Conservation (phyloP, 2,113 vertebrate species). For the Scolopax mira region DNA sequence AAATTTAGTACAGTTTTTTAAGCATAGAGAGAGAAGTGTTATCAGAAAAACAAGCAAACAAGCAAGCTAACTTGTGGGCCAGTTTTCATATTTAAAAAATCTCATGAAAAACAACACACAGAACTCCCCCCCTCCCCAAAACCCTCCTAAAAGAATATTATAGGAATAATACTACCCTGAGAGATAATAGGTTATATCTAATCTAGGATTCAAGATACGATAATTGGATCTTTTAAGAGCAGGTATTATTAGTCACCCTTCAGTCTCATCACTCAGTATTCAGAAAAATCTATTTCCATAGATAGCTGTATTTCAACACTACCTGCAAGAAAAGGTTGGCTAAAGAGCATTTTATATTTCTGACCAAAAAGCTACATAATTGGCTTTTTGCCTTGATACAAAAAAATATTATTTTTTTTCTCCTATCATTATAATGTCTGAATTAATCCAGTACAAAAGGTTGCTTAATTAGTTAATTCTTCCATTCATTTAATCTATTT, state of each 20-base stretch:
- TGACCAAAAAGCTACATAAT: background rate
- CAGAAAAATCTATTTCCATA: background rate
- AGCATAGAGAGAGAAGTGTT: background rate
- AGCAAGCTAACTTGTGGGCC: background rate
- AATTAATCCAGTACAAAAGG: background rate
- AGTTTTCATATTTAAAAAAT: background rate
- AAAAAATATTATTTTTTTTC: background rate
- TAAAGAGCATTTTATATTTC: background rate
- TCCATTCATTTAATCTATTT: background rate
- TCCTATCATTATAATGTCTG: background rate
- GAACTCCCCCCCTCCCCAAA: rapidly evolving
- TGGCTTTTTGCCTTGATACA: background rate
- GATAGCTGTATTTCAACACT: background rate
- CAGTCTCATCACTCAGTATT: background rate
- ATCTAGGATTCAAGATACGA: background rate
- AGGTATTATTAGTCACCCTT: background rate
- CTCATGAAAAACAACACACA: background rate
- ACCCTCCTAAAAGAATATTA: background rate
- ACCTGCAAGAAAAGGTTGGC: background rate
- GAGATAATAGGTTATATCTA: background rate
- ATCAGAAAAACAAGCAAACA: background rate
- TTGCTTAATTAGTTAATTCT: constrained; percentile 2
- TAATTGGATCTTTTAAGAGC: background rate
- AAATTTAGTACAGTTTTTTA: background rate
- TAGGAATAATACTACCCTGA: background rate